phyloP scores from a whole-genome alignment of 2,797 vertebrate species.

The Gymnoscopelus braueri region DNA sequence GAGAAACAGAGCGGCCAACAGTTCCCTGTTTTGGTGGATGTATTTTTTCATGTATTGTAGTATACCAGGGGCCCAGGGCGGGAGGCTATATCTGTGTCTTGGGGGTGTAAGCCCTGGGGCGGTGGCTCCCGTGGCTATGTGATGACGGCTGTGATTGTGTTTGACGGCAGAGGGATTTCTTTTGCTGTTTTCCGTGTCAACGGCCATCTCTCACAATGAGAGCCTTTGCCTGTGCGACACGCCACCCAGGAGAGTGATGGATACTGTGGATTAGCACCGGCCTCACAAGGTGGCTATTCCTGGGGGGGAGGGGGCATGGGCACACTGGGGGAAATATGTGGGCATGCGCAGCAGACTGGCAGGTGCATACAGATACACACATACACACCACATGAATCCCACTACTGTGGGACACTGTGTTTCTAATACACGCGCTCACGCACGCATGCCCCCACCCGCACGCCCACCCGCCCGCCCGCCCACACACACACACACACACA shows the following conservation, averaged over 20 bases:
- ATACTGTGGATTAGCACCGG: conserved; percentile 52
- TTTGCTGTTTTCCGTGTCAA: conserved; percentile 47
- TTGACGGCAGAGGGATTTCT: conserved; percentile 61
- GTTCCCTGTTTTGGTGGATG: no score
- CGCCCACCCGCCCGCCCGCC: no score
- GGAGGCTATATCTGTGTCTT: neutral
- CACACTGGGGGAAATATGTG: no score
- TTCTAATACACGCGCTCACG: no score
- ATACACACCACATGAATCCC: no score
- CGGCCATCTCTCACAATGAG: conserved; percentile 48
- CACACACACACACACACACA: no score
- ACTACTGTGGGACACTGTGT: no score
- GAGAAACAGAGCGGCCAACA: no score
- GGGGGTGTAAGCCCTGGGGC: no score
- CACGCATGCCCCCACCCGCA: no score
- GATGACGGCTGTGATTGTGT: conserved; percentile 56
- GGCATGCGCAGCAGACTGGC: no score
- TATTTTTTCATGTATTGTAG: no score
- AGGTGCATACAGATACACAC: neutral
- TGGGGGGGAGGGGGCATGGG: neutral
- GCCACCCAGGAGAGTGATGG: conserved; percentile 50
- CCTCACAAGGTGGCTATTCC: conserved; percentile 37
- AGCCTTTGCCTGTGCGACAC: conserved; percentile 30
- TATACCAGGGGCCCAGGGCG: neutral
- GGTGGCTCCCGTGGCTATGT: neutral